These are phyloP conservation scores for Melanotaenia pygmaea DNA, from an alignment of 2,797 vertebrate species.

Conservation along the genomic window DNA sequence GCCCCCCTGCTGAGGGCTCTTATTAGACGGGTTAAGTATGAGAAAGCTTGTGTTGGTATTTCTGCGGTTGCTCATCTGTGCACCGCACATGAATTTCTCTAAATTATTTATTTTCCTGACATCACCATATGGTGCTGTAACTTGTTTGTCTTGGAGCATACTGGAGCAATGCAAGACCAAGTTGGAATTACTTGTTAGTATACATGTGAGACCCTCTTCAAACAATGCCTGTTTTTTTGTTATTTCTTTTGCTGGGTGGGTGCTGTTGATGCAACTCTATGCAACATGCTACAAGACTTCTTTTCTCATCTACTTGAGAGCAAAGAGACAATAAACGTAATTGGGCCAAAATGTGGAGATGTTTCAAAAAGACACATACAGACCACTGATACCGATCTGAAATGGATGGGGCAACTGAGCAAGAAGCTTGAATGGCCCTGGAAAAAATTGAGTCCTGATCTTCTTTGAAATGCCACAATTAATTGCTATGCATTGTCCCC, in stretches of 20 bases:
- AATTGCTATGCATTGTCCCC: conserved; percentile 82
- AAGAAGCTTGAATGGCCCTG: conserved; percentile 59
- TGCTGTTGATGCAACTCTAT: conserved; percentile 76
- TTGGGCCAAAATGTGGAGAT: conserved; percentile 65
- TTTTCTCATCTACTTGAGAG: conserved; percentile 56
- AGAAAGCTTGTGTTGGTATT: conserved; percentile 82
- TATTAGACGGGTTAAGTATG: conserved; percentile 80
- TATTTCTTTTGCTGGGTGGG: conserved; percentile 74
- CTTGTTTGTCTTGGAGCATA: conserved; percentile 80
- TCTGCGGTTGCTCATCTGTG: conserved; percentile 76
- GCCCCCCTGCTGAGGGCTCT: conserved; percentile 65
- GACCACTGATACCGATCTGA: conserved; percentile 34
- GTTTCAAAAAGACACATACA: conserved; percentile 46
- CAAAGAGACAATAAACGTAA: conserved; percentile 64
- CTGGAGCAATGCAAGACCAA: conserved; percentile 71
- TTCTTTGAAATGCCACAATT: conserved; percentile 88
- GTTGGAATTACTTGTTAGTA: conserved; percentile 71
- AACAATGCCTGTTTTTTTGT: conserved; percentile 75
- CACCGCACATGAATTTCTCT: conserved; percentile 76
- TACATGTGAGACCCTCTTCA: conserved; percentile 80
- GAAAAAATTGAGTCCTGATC: conserved; percentile 83
- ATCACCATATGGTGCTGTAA: conserved; percentile 78
- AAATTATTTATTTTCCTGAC: conserved; percentile 85
- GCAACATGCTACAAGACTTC: conserved; percentile 60
- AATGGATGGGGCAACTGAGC: conserved; percentile 41